Evolutionary conservation across 1,140 invertebrate species (phyloP).

Genomic region (Hypothenemus hampei): DNA sequence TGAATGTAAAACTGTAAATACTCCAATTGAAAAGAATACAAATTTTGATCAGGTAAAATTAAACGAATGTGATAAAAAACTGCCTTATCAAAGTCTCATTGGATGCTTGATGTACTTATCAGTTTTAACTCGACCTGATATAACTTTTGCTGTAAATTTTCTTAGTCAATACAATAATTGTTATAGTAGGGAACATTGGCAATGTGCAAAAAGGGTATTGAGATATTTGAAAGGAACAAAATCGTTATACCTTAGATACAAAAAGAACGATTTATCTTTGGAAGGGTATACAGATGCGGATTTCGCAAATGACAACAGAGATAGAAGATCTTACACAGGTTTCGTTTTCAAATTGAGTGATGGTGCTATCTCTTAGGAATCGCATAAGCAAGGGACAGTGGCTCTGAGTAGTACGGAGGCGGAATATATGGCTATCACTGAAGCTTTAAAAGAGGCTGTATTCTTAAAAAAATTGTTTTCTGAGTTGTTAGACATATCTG

Average conservation of each 20-base stretch:
- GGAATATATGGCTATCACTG: slow-evolving; percentile 41
- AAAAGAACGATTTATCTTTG: slow-evolving; percentile 24
- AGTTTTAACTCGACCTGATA: slow-evolving; percentile 47
- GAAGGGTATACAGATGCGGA: slow-evolving; percentile 35
- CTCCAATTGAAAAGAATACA: slow-evolving; percentile 31
- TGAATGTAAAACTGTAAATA: slow-evolving; percentile 26
- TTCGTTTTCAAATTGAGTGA: slow-evolving; percentile 34
- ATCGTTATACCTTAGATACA: slow-evolving; percentile 6
- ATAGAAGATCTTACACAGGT: slow-evolving; percentile 38
- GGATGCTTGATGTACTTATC: slow-evolving; percentile 47
- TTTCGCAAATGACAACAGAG: slow-evolving; percentile 19
- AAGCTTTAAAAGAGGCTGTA: slow-evolving; percentile 24
- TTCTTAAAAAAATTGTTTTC: slow-evolving; percentile 10
- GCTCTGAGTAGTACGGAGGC: slow-evolving; percentile 42
- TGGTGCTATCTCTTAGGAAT: slow-evolving; percentile 35
- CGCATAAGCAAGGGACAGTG: slow-evolving; percentile 36
- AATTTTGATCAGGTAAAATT: slow-evolving; percentile 4
- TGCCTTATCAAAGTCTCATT: slow-evolving; percentile 42
- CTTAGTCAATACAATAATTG: slow-evolving; percentile 42
- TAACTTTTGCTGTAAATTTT: slow-evolving; percentile 45
- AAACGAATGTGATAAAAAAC: not conserved
- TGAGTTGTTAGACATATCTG: not conserved
- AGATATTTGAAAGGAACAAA: slow-evolving; percentile 46
- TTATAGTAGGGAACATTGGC: slow-evolving; percentile 40
- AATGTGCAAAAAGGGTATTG: slow-evolving; percentile 43